These are phyloP conservation scores for Linurgus olivaceus DNA, from an alignment of 2,797 vertebrate genomes.

Conservation along the genomic window DNA sequence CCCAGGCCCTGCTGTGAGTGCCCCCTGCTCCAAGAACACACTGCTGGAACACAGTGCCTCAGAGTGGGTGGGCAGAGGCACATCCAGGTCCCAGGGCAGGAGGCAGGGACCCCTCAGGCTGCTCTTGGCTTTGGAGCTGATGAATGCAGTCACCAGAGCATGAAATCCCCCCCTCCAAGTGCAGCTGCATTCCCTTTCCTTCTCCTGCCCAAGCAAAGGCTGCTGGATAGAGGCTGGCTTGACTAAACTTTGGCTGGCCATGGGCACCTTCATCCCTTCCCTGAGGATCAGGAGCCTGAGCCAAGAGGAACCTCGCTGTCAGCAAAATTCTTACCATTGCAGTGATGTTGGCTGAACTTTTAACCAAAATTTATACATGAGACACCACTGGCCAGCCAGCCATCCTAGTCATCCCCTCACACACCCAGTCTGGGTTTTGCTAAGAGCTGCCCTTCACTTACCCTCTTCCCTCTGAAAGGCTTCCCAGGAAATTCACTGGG, in stretches of 20 bases:
- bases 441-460: not conserved
- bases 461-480: not conserved
- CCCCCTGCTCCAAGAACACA: slow-evolving; percentile 29
- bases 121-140: slow-evolving; percentile 6
- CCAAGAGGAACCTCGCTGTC: not conserved
- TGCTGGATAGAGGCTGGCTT: not conserved
- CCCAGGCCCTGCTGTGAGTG: not conserved
- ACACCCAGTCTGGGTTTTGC: not conserved
- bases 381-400: not conserved
- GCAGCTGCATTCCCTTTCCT: not conserved
- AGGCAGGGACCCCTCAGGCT: slow-evolving; percentile 8
- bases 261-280: not conserved
- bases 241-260: not conserved
- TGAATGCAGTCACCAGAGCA: not conserved
- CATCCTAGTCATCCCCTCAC: not conserved
- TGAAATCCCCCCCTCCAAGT: not conserved
- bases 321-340: not conserved
- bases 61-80: not conserved
- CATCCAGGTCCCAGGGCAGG: not conserved
- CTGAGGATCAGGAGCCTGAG: not conserved
- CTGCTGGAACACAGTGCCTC: not conserved
- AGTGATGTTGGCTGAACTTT: not conserved
- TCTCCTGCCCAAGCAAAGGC: not conserved
- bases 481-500: not conserved
- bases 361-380: not conserved